Evolutionary conservation across 2,888 invertebrate genomes (phyloP).

Genomic region (Leptinotarsa tumamoca): DNA sequence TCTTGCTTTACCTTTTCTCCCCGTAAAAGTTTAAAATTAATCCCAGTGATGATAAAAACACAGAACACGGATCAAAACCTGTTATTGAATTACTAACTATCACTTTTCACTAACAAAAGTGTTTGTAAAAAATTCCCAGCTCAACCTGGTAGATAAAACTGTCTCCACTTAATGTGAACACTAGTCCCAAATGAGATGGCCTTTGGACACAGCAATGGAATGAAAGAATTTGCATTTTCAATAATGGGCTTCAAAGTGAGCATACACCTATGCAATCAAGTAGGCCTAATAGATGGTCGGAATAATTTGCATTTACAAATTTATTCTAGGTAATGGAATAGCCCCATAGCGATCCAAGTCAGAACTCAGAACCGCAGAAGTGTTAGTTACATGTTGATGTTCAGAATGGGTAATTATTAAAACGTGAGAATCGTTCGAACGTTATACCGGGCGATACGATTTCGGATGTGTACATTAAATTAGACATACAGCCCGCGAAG

Average conservation of each 20-base stretch:
- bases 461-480: neutral
- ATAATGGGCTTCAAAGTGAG: slow-evolving; percentile 19
- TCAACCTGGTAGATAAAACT: neutral
- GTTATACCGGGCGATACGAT: neutral
- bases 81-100: no score
- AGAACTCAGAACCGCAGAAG: neutral
- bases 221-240: slow-evolving; percentile 13
- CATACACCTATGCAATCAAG: slow-evolving; percentile 8
- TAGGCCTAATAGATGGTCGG: slow-evolving; percentile 12
- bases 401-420: neutral
- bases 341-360: slow-evolving; percentile 15
- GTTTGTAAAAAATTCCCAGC: no score
- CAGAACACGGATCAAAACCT: no score
- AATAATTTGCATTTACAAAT: slow-evolving; percentile 18
- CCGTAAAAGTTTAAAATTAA: no score
- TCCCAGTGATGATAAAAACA: no score
- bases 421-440: slow-evolving; percentile 1
- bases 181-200: neutral
- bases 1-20: no score
- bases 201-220: slow-evolving; percentile 2
- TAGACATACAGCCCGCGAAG: neutral
- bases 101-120: no score
- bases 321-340: slow-evolving; percentile 20
- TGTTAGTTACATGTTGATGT: slow-evolving; percentile 7
- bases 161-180: neutral